A percentile compares a stretch with the other conserved stretches of the same genome.
Conservation (phyloP, 92 coral and sea anemone species). For the Heliopora coerulea region DNA sequence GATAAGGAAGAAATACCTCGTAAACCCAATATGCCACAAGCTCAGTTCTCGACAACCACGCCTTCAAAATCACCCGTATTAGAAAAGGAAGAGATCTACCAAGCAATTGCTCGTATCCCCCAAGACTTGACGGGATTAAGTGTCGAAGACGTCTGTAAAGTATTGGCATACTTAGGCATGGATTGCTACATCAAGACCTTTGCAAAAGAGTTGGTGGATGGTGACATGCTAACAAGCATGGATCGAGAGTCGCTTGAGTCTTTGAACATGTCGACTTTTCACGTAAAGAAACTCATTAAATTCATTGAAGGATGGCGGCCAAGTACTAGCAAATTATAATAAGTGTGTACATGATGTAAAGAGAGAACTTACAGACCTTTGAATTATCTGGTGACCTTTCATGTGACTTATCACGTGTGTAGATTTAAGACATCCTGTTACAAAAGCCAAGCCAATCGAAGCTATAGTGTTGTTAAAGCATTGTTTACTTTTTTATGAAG, state of each 20-base stretch:
- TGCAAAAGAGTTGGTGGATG: neutral
- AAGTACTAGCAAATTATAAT: too few species aligned
- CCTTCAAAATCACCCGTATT: neutral
- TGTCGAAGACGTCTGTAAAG: neutral
- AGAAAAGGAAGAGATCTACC: neutral
- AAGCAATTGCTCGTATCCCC: neutral
- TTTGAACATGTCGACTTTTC: neutral
- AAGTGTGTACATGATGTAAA: too few species aligned
- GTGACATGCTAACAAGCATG: neutral
- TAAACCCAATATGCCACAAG: neutral
- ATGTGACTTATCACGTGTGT: too few species aligned
- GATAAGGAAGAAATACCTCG: neutral
- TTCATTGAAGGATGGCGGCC: constrained; percentile 13
- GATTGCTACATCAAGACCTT: too few species aligned
- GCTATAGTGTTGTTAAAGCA: too few species aligned
- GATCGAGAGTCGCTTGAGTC: neutral
- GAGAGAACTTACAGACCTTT: too few species aligned
- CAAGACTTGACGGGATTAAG: neutral
- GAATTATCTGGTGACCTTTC: too few species aligned
- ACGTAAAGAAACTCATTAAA: constrained; percentile 4
- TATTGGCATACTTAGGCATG: neutral
- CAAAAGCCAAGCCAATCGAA: too few species aligned
- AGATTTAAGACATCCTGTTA: too few species aligned
- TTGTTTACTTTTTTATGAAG: too few species aligned
- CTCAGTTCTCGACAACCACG: neutral